Evolutionary conservation across 2,113 vertebrate genomes (phyloP), one percentile per base, ranked within the genome.

Genomic region (Atrichornis clamosus): DNA sequence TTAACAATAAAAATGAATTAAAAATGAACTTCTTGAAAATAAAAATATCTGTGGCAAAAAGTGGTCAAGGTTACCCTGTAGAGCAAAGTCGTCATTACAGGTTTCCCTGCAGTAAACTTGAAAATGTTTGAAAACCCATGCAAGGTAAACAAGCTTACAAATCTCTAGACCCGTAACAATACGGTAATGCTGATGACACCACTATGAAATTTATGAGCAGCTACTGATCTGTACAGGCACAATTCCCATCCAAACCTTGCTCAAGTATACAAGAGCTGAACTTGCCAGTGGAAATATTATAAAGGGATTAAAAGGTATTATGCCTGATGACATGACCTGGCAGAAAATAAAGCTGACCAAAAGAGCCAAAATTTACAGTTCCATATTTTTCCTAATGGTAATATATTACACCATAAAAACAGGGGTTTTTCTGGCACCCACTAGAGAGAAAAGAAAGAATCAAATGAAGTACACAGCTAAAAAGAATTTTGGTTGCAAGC

Each of bases 51-150:
- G n/a, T 21, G 12, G 17, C 28, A 62, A 73, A 30, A 84, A 50
- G 23, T 6, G 5, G 5, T 41, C 13, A 0, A 63, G 15, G 17
- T n/a, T 39, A 63, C 28, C 11, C 23, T 46, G 20, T 0, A 52
- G 20, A 74, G 23, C 17, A 73, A 84, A 82, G 47, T 22, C 47
- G 27, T 44, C 15, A 42, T 32, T 22, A 22, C n/a, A 64, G 47
- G 22, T 18, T 63, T 69, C 49, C 35, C 41, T 14, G 17, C 13
- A 89, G 42, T 12, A 87, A 59, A 87, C 21, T 18, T 42, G 33
- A 67, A 87, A 39, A 67, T 1, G 2, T 10, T 10, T 65, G 32
- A 32, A 60, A 73, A 91, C 21, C 30, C 7, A 39, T 1, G 2
- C 20, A 76, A 84, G 22, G 20, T 28, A 76, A 77, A 92, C 13